Evolutionary conservation across 2,888 invertebrate genomes (phyloP).

Genomic region (Cerastis leucographa): DNA sequence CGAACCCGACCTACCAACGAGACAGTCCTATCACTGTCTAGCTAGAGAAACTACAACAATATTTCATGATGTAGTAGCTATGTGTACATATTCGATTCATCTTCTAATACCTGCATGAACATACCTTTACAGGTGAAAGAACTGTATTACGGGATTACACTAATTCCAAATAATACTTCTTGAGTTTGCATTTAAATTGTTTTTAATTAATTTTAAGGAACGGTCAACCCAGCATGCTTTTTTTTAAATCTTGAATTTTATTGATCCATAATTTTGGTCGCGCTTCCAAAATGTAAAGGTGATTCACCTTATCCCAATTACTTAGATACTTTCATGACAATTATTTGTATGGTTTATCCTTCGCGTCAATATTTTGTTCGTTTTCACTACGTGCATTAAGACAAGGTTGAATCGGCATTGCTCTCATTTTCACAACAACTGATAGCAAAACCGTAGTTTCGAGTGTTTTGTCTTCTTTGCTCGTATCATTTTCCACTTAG

Average conservation of each 20-base stretch:
- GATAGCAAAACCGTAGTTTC: conserved; percentile 48
- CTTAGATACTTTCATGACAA: neutral
- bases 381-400: conserved; percentile 47
- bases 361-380: conserved; percentile 24
- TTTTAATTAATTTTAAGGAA: neutral
- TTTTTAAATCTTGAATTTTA: neutral
- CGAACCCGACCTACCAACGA: neutral
- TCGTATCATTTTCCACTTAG: conserved; percentile 31
- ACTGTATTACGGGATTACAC: neutral
- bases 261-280: neutral
- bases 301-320: conserved; percentile 18
- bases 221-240: neutral
- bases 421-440: conserved; percentile 75
- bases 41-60: neutral
- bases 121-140: neutral
- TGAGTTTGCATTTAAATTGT: conserved; percentile 12
- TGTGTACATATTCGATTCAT: neutral
- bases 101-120: neutral
- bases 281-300: conserved; percentile 5
- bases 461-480: conserved; percentile 65
- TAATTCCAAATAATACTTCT: neutral
- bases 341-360: conserved; percentile 41
- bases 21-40: neutral
- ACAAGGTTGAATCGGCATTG: conserved; percentile 71
- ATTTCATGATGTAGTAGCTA: too few relatives aligned